Evolutionary conservation across 2,113 vertebrate genomes (phyloP), one percentile per base, ranked within the genome.

Genomic region (Monopterus albus): DNA sequence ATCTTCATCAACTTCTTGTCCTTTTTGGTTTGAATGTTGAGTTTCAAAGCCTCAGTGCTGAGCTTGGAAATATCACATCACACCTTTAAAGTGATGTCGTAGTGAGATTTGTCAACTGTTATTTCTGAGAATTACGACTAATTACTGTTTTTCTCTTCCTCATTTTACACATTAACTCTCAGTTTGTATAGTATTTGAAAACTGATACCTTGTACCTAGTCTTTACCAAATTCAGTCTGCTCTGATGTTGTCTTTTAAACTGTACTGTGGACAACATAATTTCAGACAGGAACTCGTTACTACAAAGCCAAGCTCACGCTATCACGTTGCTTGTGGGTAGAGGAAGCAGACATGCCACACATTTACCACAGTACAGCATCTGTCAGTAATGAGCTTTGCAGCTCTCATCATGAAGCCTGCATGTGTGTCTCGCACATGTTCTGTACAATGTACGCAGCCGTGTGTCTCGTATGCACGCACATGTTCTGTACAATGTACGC

Each of bases 301-400:
- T 49, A 36, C 65, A 66, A 3, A 18, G 17, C 15, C 2, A 1
- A 12, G 10, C 35, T 15, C 29, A 11, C 58, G 17, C 11, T 64
- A 13, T 25, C 13, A 10, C 29, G 33, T 33, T 5, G 10, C 47
- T 39, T 36, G 20, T 56, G 43, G 0, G 28, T 6, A 17, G 20
- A 76, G 79, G 81, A 83, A 81, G 66, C 46, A 23, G 53, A 70
- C 23, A 67, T 78, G 66, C 29, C 20, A 50, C 65, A 60, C 43
- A 3, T 42, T 74, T 0, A 83, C 79, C 75, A 49, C 75, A 79
- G 36, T 14, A 26, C 47, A 57, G 33, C 28, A n/a, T n/a, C n/a
- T 7, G 1, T 14, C n/a, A n/a, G n/a, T 15, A 10, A 28, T 8
- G 3, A 51, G 6, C 39, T 28, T 20, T 49, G 39, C 53, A 63